Evolutionary conservation across 2,888 invertebrate genomes (phyloP), one percentile per base, ranked within the genome.

Genomic region (Blastobasis adustella): DNA sequence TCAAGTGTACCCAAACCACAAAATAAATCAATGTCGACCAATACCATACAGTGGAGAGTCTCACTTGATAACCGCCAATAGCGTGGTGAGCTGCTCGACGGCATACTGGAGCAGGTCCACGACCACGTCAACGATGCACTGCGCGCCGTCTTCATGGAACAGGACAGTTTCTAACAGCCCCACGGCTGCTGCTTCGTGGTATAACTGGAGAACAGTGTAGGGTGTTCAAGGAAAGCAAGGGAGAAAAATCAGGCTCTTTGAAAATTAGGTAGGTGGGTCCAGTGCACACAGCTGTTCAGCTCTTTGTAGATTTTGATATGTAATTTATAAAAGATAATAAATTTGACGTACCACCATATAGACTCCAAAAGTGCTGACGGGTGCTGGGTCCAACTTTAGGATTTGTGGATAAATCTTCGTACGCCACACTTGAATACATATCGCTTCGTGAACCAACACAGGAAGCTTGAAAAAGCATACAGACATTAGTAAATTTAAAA

Each of bases 31-130:
- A 23, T 23, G 23, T 23, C 23, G 23, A 23, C 23, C 23, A 9
- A 41, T 41, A 2, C 41, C 6, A 40, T 6, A 40, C 40, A 10
- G 23, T 23, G 23, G 23, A 23, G 23, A 23, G 1, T 23, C 76
- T 61, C 60, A 82, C 77, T 84, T 82, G 47, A 90, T 83, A 4
- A 92, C 73, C 0, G 88, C 90, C 47, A 95, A 76, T 0, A 95
- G 78, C 10, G 89, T 84, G 0, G 92, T 91, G 1, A 94, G 85
- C 54, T 92, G 92, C 55, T 93, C 91, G 41, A 93, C 91, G 39
- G 93, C 91, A 69, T 97, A 98, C 76, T 97, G 95, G 23, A 96
- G 86, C 10, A 98, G 83, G 82, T 98, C 98, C 5, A 95, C 87
- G 9, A 93, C 90, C 1, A 91, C 84, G 51, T 97, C 96, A 48